A percentile compares a stretch with the other conserved stretches of the same genome.
Conservation (phyloP, 2,888 invertebrate species). For the Dione vanillae region DNA sequence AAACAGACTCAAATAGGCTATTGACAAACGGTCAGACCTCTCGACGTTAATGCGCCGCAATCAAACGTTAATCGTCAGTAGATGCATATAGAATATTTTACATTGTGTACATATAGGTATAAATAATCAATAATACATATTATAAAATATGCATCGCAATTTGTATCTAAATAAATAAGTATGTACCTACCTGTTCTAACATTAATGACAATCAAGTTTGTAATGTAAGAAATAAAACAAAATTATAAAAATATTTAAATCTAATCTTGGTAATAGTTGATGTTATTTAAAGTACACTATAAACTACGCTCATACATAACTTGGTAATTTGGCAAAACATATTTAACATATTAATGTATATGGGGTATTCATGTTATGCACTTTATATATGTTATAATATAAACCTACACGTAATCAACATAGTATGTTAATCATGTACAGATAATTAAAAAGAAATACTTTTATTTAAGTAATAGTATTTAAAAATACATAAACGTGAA, state of each 20-base stretch:
- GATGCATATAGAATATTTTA: neutral
- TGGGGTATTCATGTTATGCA: neutral
- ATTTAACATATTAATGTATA: no score
- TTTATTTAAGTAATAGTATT: no score
- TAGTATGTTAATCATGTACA: no score
- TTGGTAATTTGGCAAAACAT: no score
- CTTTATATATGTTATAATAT: neutral
- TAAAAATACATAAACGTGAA: no score
- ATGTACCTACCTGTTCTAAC: neutral
- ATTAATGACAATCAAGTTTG: neutral
- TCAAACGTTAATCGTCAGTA: constrained; percentile 4
- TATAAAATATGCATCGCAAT: neutral
- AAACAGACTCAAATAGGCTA: constrained; percentile 18
- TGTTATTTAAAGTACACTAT: no score
- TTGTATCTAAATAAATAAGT: neutral
- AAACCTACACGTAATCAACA: no score
- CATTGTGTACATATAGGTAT: neutral
- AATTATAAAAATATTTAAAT: neutral
- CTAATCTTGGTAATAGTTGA: no score
- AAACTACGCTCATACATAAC: no score
- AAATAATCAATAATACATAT: no score
- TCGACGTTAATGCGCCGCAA: constrained; percentile 15
- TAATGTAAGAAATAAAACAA: neutral
- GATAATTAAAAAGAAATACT: no score
- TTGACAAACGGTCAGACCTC: constrained; percentile 20